Conservation (phyloP, 30 jellyfish, hydroid and myxozoan genomes). For the Nemopilema nomurai region DNA sequence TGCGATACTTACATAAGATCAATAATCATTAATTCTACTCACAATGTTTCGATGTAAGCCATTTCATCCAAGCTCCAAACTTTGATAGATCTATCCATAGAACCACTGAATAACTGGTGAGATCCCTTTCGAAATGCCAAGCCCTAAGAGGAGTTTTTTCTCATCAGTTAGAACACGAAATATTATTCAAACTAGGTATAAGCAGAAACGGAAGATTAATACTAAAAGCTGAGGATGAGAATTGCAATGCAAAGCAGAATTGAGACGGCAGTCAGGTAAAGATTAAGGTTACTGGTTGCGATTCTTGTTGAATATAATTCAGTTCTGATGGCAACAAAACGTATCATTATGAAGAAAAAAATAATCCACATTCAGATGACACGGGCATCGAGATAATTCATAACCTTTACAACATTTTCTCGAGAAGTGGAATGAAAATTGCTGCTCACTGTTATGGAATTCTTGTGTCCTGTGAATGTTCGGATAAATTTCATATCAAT, state of each 20-base stretch:
- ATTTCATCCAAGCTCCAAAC: constrained; percentile 95
- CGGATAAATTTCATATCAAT: constrained; percentile 52
- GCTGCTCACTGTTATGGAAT: constrained; percentile 60
- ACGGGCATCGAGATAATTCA: too few relatives aligned
- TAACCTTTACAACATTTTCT: neutral
- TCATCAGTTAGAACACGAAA: neutral
- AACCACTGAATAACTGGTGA: constrained; percentile 94
- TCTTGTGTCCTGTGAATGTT: constrained; percentile 86
- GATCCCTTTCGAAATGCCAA: constrained; percentile 79
- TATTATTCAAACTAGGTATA: neutral
- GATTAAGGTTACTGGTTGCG: neutral
- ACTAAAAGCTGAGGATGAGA: neutral
- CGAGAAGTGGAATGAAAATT: neutral
- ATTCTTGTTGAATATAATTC: too few relatives aligned
- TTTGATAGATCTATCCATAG: constrained; percentile 79
- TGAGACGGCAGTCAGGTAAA: neutral
- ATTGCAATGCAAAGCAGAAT: neutral
- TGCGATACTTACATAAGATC: too few relatives aligned
- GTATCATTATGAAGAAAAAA: too few relatives aligned
- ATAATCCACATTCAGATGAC: too few relatives aligned
- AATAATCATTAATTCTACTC: constrained; percentile 19
- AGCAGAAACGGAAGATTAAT: neutral
- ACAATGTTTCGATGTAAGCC: constrained; percentile 96
- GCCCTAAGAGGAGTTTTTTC: constrained; percentile 48
- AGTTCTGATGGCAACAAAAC: too few relatives aligned